Base-by-base conservation (phyloP, 2,888 invertebrate genomes). In the Philaethria dido region DNA sequence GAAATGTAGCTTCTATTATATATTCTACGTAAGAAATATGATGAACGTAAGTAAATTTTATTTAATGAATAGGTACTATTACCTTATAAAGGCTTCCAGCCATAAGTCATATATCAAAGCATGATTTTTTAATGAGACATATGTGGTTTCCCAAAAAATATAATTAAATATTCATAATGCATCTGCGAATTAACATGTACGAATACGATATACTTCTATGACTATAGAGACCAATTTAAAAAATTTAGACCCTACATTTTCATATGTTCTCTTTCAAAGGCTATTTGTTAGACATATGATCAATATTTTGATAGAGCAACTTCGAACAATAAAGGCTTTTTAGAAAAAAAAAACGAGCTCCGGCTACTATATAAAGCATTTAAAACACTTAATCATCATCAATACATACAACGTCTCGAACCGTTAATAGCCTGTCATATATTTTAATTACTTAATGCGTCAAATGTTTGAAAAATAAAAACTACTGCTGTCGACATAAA, bases 61-160 rank as follows among this genome's bases (percentile, higher is more conserved):
- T n/a, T 57, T 14, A 42, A 20, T 39, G 20, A 55, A 39, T 55
- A 55, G 22, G 22, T 20, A 36, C 22, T 57, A 57, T 22, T 57
- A 57, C 6, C 22, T 16, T 57, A 57, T 42, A 25, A 57, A 57
- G 42, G 9, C 13, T 39, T 20, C 3, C 18, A 55, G 39, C 55
- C 57, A 11, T 57, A 22, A 57, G 42, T 42, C n/a, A 22, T 22
- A n/a, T n/a, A n/a, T 42, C 39, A 57, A 57, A 42, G 57, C 20
- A 55, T 8, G 57, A 39, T 0, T 55, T 42, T 57, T 22, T 57
- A 42, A 42, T 22, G 9, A 22, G n/a, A 20, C 55, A 22, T 14
- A 20, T 39, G 39, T 57, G 11, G 22, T 42, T 42, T 42, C 42
- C 14, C 22, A 42, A 57, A 11, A n/a, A 22, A 57, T n/a, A n/a